A percentile compares a stretch with the other conserved stretches of the same genome.
Evolutionary conservation across 2,797 vertebrate species (phyloP).

Genomic region (Picus viridis): DNA sequence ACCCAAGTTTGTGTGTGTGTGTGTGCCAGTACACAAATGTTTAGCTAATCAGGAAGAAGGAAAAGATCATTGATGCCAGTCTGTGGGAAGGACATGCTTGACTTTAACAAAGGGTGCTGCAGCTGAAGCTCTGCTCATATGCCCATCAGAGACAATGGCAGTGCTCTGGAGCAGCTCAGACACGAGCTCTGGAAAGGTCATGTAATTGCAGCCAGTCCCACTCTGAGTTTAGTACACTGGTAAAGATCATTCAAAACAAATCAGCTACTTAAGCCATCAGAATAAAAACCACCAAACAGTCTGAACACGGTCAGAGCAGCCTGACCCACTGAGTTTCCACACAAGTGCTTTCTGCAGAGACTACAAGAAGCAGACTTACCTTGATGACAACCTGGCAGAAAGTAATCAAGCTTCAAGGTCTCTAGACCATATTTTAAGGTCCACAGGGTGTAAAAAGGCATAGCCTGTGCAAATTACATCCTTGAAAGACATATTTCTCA

Average conservation of each 20-base stretch:
- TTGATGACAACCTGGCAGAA: not conserved
- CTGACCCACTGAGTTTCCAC: not conserved
- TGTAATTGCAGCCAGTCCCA: not conserved
- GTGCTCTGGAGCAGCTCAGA: not conserved
- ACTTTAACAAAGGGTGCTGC: not conserved
- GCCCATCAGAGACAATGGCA: not conserved
- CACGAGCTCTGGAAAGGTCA: not conserved
- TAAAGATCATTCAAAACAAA: slow-evolving; percentile 2
- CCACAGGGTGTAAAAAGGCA: not conserved
- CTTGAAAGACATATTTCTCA: not conserved
- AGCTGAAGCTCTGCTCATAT: not conserved
- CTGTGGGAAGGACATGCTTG: not conserved
- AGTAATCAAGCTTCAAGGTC: slow-evolving; percentile 1
- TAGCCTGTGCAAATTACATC: not conserved
- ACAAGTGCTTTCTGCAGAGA: not conserved
- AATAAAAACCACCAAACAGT: not conserved
- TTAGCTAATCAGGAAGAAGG: not conserved
- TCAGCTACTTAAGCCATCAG: not conserved
- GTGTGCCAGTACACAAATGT: not conserved
- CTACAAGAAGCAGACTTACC: not conserved
- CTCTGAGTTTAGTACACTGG: not conserved
- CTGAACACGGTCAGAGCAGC: not conserved
- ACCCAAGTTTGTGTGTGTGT: not conserved
- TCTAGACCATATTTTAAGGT: not conserved
- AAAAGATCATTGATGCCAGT: not conserved